Base-by-base conservation (phyloP, 2,113 vertebrate species). In the Cyrtonyx montezumae region DNA sequence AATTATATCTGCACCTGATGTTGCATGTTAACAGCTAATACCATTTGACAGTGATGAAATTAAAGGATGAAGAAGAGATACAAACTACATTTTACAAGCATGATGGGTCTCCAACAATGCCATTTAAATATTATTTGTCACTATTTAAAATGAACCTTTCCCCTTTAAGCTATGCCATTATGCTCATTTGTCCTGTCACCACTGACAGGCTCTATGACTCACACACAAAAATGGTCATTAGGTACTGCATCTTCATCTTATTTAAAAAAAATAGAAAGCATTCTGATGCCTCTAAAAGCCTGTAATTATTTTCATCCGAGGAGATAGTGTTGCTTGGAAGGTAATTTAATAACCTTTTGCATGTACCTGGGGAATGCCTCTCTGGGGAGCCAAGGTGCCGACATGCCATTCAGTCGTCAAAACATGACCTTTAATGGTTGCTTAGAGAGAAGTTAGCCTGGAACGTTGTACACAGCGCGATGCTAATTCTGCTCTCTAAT, bases 321-420 rank as follows among this genome's bases (percentile, higher is more conserved):
- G 98, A 99, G 98, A 99, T 98, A 98, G 98, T 98, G 98, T 98
- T 97, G 98, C 98, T 98, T 97, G 94, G 98, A 99, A 99, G 99
- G 99, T 99, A 99, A 99, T 99, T 99, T 99, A 98, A 99, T 99
- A 99, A 99, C 99, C 99, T 99, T 99, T 99, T 98, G 98, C 99
- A 98, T 99, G 99, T 99, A 99, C 99, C 99, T 99, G 99, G 99
- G 99, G 99, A 99, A 98, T 98, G 98, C 99, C 98, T 98, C 99
- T 99, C 99, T 96, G 97, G 99, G 99, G 99, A 98, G 98, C 98
- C 98, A 99, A 99, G 99, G 99, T 99, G 99, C 99, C 98, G 98
- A 98, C 98, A 98, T 99, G 99, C 98, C 99, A 99, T 99, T 99
- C 99, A 99, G 98, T 99, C 98, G 98, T 99, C 99, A 99, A 99